Base-by-base conservation (phyloP, 2,797 vertebrate species). In the Sparus aurata region DNA sequence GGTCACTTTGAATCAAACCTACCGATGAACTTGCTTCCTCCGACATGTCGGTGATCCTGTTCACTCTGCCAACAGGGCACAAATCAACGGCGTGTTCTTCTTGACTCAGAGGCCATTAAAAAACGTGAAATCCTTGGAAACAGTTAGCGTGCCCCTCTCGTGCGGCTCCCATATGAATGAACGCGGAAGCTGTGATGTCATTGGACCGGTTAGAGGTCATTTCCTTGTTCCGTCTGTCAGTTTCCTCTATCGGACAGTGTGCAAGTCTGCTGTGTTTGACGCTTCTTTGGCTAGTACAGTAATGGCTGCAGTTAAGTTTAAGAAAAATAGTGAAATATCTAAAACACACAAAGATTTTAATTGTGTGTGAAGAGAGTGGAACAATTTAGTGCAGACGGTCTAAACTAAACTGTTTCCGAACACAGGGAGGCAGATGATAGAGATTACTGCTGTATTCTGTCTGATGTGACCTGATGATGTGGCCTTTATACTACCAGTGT, bases 41-140 rank as follows among this genome's bases (percentile, higher is more conserved):
- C 13, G 94, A 89, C 94, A 95, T 95, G 47, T 60, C 57, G 58
- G 1, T 22, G 50, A 0, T 38, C 65, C 45, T 38, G 9, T 71
- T 65, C 38, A 10, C 22, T 69, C 20, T 2, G 34, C 20, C 11
- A 59, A 18, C 45, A 17, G 12, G 27, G 0, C 12, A 8, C 15
- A 12, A 49, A 34, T 80, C 54, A 73, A 2, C 16, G 7, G 23
- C 15, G 13, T 18, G 27, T 70, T 64, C 22, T 59, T 15, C 3
- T 17, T 0, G 1, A 47, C 15, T 3, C 23, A 10, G 38, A 76
- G 10, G 0, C 25, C 52, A 67, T 73, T 22, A 52, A 46, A 23
- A 7, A 30, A 18, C 1, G 12, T 0, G 6, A 50, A 72, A 69
- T 66, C 41, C 61, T 49, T 5, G 30, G 13, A 30, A 70, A 45